These are phyloP conservation scores for Odontothrips loti DNA, from an alignment of 2,888 invertebrate species.

Conservation along the genomic window DNA sequence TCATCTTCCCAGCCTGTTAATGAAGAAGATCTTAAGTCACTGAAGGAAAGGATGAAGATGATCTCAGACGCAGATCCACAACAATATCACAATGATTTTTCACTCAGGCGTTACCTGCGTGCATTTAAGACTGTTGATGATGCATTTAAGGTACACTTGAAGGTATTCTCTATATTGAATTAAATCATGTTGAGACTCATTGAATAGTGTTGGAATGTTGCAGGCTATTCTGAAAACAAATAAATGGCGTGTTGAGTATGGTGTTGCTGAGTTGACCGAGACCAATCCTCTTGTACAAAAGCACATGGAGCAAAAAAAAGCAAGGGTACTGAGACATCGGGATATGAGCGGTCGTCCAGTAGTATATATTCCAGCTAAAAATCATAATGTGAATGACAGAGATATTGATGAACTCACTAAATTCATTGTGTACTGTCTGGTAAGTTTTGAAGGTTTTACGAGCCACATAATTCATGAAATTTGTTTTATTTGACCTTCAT, in stretches of 20 bases:
- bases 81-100: conserved; percentile 72
- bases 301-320: conserved; percentile 58
- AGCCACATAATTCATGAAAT: conserved; percentile 14
- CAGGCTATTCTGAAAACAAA: conserved; percentile 73
- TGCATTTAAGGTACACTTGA: conserved; percentile 61
- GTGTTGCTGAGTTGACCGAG: conserved; percentile 56
- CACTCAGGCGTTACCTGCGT: conserved; percentile 63
- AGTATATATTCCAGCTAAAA: conserved; percentile 72
- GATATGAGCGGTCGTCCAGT: conserved; percentile 71
- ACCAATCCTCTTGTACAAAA: conserved; percentile 54
- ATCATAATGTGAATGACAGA: conserved; percentile 62
- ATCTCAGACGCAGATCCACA: conserved; percentile 67
- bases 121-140: conserved; percentile 70
- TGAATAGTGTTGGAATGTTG: conserved; percentile 39
- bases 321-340: conserved; percentile 64
- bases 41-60: conserved; percentile 67
- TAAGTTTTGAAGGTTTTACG: conserved; percentile 45
- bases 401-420: conserved; percentile 72
- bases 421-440: conserved; percentile 72
- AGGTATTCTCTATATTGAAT: too few relatives aligned
- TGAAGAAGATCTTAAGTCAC: conserved; percentile 59
- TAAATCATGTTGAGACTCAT: too few relatives aligned
- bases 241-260: conserved; percentile 73
- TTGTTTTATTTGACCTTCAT: conserved; percentile 27
- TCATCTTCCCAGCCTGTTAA: conserved; percentile 47